These are phyloP conservation scores for Eubasilissa regina DNA, from an alignment of 1,140 invertebrate species.

Conservation along the genomic window DNA sequence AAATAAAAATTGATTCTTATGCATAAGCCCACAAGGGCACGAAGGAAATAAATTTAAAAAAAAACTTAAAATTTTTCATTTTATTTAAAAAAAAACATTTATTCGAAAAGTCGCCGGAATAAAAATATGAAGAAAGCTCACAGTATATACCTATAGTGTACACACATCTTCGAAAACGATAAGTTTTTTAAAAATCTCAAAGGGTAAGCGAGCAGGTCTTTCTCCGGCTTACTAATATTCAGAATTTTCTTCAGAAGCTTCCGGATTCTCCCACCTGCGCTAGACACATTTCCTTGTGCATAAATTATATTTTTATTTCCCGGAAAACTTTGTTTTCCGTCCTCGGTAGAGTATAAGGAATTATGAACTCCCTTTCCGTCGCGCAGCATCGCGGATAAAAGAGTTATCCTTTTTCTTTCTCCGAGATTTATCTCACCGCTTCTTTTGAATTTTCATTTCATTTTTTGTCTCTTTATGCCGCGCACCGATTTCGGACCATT, in stretches of 20 bases:
- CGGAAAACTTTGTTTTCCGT: conserved; percentile 23
- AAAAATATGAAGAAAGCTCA: too few relatives aligned
- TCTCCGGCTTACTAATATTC: neutral
- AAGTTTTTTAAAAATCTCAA: too few relatives aligned
- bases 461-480: conserved; percentile 1
- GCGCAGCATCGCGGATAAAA: conserved; percentile 29
- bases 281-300: conserved; percentile 32
- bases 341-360: conserved; percentile 7
- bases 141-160: too few relatives aligned
- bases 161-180: too few relatives aligned
- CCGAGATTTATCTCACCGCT: conserved; percentile 34
- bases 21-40: too few relatives aligned
- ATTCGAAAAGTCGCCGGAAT: too few relatives aligned
- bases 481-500: conserved; percentile 21
- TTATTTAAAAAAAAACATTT: too few relatives aligned
- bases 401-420: conserved; percentile 26
- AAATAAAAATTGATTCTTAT: too few relatives aligned
- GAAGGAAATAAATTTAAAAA: too few relatives aligned
- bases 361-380: conserved; percentile 28
- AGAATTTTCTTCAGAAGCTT: neutral
- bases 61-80: too few relatives aligned
- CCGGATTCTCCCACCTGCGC: conserved; percentile 11
- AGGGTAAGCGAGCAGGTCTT: neutral
- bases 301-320: conserved; percentile 41
- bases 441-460: conserved; percentile 33